These are phyloP conservation scores for Theretra japonica DNA, from an alignment of 2,888 invertebrate genomes.

Conservation along the genomic window DNA sequence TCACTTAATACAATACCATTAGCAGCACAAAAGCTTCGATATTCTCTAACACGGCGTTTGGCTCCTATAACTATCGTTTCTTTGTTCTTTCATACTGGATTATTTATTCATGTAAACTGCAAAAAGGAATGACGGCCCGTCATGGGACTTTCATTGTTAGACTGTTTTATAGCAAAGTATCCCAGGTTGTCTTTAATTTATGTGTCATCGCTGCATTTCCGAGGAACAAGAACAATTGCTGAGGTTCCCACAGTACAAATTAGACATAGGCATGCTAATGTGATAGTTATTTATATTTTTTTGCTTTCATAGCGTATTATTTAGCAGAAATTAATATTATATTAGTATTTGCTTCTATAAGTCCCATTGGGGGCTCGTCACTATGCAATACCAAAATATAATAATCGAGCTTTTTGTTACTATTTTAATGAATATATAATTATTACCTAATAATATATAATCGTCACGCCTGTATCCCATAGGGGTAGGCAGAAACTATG, in stretches of 20 bases:
- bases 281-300: not conserved
- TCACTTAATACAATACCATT: too few relatives aligned
- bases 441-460: too few relatives aligned
- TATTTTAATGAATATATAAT: too few relatives aligned
- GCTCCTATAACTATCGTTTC: not conserved
- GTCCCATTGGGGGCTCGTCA: too few relatives aligned
- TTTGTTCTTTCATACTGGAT: not conserved
- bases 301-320: not conserved
- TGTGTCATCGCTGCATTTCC: slow-evolving; percentile 15
- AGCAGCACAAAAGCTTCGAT: too few relatives aligned
- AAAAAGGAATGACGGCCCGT: slow-evolving; percentile 14
- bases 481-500: too few relatives aligned
- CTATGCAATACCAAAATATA: too few relatives aligned
- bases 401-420: too few relatives aligned
- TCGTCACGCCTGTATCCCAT: too few relatives aligned
- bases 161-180: not conserved
- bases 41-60: too few relatives aligned
- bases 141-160: slow-evolving; percentile 16
- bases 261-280: not conserved
- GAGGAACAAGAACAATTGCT: slow-evolving; percentile 13
- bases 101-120: slow-evolving; percentile 8
- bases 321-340: not conserved
- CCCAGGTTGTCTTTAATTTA: slow-evolving; percentile 20
- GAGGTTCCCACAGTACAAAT: not conserved
- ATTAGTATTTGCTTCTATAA: too few relatives aligned